phyloP scores from a whole-genome alignment of 1,140 invertebrate genomes.

The Drosophila pectinifera region DNA sequence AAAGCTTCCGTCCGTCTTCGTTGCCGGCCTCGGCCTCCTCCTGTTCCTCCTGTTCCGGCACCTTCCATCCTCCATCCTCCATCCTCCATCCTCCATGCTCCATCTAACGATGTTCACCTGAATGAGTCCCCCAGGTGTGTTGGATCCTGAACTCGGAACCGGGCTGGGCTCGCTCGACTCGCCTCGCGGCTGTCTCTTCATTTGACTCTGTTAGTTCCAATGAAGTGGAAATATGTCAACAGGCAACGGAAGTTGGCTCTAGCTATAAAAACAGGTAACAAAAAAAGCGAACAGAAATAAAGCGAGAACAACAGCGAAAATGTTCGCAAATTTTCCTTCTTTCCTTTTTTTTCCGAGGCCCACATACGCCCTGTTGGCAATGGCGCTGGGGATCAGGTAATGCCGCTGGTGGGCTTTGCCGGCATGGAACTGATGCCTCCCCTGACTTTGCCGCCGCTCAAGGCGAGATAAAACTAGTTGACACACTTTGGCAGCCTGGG shows the following conservation, averaged over 20 bases:
- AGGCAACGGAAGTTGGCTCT: conserved; percentile 77
- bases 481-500: conserved; percentile 47
- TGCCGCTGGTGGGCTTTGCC: conserved; percentile 49
- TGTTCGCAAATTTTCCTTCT: conserved; percentile 39
- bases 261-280: conserved; percentile 52
- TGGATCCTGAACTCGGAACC: conserved; percentile 18
- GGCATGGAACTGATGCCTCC: conserved; percentile 25
- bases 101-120: conserved; percentile 43
- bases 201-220: conserved; percentile 75
- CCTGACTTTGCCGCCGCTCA: conserved; percentile 30
- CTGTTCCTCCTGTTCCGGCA: neutral
- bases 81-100: conserved; percentile 1
- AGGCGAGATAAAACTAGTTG: conserved; percentile 78
- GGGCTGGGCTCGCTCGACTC: conserved; percentile 15
- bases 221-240: conserved; percentile 83
- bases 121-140: conserved; percentile 58
- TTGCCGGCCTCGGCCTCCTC: conserved; percentile 15
- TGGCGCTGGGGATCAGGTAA: conserved; percentile 59
- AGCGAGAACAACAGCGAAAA: conserved; percentile 40
- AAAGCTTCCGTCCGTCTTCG: conserved; percentile 41
- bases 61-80: conserved; percentile 1
- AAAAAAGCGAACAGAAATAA: too few species aligned
- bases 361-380: conserved; percentile 58
- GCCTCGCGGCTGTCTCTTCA: conserved; percentile 71
- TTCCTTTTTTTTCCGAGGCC: conserved; percentile 24